Percentiles rank a stretch among this genome's conserved stretches.
phyloP scores from a whole-genome alignment of 2,113 vertebrate species.

The Lasiurus cinereus region DNA sequence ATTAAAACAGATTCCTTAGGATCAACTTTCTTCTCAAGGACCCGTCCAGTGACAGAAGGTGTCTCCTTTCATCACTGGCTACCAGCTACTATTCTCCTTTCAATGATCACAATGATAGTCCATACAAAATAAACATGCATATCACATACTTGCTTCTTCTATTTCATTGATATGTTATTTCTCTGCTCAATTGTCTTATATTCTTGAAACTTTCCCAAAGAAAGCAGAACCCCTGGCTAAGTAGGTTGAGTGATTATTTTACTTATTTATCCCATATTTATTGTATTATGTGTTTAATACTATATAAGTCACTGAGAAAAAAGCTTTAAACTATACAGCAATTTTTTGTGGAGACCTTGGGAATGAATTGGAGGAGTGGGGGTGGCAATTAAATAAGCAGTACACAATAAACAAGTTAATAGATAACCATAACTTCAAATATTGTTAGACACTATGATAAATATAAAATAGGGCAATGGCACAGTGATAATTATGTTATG shows the following conservation, averaged over 20 bases:
- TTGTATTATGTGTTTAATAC: not conserved
- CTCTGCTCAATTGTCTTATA: not conserved
- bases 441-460: accelerated
- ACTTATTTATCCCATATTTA: accelerated
- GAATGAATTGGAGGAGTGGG: too few relatives aligned
- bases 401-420: accelerated
- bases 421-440: accelerated
- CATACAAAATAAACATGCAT: not conserved
- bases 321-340: not conserved
- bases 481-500: accelerated
- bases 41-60: not conserved
- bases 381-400: accelerated
- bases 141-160: not conserved
- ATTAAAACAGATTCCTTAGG: not conserved
- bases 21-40: not conserved
- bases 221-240: not conserved
- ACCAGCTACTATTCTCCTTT: not conserved
- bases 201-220: not conserved
- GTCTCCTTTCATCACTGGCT: not conserved
- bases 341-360: not conserved
- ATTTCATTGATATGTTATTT: not conserved
- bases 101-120: accelerated
- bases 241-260: not conserved
- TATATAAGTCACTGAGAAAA: accelerated
- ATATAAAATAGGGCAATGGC: accelerated